Evolutionary conservation across 1,140 invertebrate genomes (phyloP), one percentile per base, ranked within the genome.

Genomic region (Procambarus clarkii): DNA sequence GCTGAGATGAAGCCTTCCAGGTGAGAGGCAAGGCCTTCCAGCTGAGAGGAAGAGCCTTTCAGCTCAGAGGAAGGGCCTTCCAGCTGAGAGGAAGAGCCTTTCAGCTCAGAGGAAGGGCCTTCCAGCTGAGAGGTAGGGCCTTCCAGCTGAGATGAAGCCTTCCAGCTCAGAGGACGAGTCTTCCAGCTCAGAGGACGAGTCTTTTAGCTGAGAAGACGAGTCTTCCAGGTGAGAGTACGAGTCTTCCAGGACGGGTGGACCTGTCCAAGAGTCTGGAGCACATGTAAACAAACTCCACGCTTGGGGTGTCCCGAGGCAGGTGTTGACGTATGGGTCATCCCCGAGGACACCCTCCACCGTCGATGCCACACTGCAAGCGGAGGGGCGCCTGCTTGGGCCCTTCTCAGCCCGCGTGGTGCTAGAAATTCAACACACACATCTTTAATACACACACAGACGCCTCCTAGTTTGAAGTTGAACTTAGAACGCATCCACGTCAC

Each of bases 401-500:
- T 7, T 34, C 0, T 34, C 69, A 34, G 8, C 4, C 69, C 21
- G 69, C 34, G 18, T 5, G n/a, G n/a, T 34, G n/a, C 69, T 11
- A 74, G 1, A 34, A 7, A 74, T 24, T 34, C 69, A 74, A 74
- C 34, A 34, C 24, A 34, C 24, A 74, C n/a, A 34, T 74, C 69
- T 74, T 74, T 34, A 74, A 74, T 34, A 74, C 69, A 24, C 69
- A 8, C 5, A n/a, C 69, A 74, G 69, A 74, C 69, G 64, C 64
- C 64, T 69, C 64, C 60, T 34, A 34, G 69, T 74, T 74, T 74
- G 69, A 74, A 74, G 5, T 74, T 74, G 69, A 34, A 74, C 69
- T n/a, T 24, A n/a, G 24, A 74, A 74, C 69, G 34, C 69, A 8
- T 34, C 24, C 7, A 4, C 24, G 44, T 46, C 69, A 97, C 95